Evolutionary conservation across 2,113 vertebrate genomes (phyloP), one percentile per base, ranked within the genome.

Genomic region (Psettodes erumei): DNA sequence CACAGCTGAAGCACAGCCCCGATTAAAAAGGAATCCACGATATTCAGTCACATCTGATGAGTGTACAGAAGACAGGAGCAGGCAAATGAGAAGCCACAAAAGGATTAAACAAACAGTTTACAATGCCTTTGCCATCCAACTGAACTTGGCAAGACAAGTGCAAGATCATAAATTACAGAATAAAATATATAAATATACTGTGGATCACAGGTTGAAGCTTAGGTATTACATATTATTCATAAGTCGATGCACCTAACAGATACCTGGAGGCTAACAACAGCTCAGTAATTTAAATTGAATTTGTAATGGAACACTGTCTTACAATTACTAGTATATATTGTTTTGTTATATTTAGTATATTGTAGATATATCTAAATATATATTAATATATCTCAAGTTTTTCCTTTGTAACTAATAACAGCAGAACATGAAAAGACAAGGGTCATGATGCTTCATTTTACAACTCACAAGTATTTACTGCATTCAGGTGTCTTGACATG

Each of bases 41-140:
- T 19, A 58, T 63, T 35, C 71, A 33, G 37, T 58, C 59, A 2
- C 76, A 38, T 75, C 55, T 81, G 69, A 86, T 90, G 84, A 85
- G 71, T 81, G 64, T 71, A 77, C n/a, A n/a, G n/a, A n/a, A n/a
- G n/a, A 3, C 10, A 7, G 11, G 19, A 12, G 32, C 25, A 16
- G 48, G 18, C 6, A 10, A 21, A 32, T 38, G 40, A 50, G 60
- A 54, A 25, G 37, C 62, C 32, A 56, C 43, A 54, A 38, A 50
- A 11, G 12, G 11, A 64, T 48, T 23, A 50, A 77, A 77, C 42
- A 40, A 54, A 55, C 37, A 33, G n/a, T 55, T 45, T 43, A 15
- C 6, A 71, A 53, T 40, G 19, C 18, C 42, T 21, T 9, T 27
- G 10, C 25, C 15, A 18, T 53, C 11, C 6, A 16, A 28, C 43